Conservation (phyloP, 2,888 invertebrate genomes). For the Neuroscelio doddi region DNA sequence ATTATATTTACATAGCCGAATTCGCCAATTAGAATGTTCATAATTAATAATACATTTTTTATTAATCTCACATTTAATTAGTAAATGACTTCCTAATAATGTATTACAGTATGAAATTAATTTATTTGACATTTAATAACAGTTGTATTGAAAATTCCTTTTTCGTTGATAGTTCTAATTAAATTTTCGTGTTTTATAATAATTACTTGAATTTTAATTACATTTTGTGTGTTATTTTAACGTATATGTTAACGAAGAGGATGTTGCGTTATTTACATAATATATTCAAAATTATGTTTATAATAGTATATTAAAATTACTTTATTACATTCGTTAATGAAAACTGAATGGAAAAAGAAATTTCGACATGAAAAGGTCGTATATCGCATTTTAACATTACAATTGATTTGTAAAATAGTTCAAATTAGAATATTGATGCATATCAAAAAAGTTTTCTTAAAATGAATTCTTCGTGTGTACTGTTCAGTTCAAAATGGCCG, state of each 20-base stretch:
- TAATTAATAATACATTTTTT: conserved; percentile 27
- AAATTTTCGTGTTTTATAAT: conserved; percentile 9
- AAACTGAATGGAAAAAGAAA: too few relatives aligned
- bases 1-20: conserved; percentile 13
- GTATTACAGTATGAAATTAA: conserved; percentile 16
- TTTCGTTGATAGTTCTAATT: conserved; percentile 14
- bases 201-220: conserved; percentile 26
- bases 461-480: too few relatives aligned
- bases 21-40: conserved; percentile 13
- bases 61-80: conserved; percentile 32
- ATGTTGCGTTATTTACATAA: conserved; percentile 12
- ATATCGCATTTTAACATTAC: too few relatives aligned
- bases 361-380: too few relatives aligned
- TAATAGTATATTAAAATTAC: too few relatives aligned
- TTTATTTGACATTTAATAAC: conserved; percentile 26
- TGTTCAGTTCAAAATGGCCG: not conserved
- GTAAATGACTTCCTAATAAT: conserved; percentile 18
- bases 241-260: conserved; percentile 14
- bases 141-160: conserved; percentile 7
- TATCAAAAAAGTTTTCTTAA: too few relatives aligned
- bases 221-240: conserved; percentile 14
- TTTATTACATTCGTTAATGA: too few relatives aligned
- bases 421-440: too few relatives aligned
- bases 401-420: too few relatives aligned
- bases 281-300: conserved; percentile 8